phyloP scores from a whole-genome alignment of 2,797 vertebrate genomes.

The Aselliscus stoliczkanus region DNA sequence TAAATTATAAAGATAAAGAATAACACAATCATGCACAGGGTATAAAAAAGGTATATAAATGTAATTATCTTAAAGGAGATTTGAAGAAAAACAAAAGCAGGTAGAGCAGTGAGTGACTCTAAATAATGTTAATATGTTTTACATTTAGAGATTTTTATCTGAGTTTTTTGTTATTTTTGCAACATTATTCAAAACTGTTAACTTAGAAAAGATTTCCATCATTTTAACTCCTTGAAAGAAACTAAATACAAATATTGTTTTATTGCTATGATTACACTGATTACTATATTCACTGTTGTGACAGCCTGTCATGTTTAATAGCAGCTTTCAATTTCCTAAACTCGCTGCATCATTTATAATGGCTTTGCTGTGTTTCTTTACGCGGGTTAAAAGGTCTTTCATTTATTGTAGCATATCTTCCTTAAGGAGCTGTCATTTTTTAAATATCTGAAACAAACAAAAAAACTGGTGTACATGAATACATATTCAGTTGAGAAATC shows the following conservation, averaged over 20 bases:
- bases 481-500: neutral
- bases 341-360: neutral
- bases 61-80: neutral
- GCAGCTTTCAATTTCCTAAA: slow-evolving; percentile 38
- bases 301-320: slow-evolving; percentile 53
- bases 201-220: slow-evolving; percentile 30
- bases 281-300: slow-evolving; percentile 24
- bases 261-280: neutral
- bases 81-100: neutral
- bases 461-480: neutral
- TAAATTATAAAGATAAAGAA: slow-evolving; percentile 5
- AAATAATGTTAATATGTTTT: neutral
- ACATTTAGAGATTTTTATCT: neutral
- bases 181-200: neutral
- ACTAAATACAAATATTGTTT: slow-evolving; percentile 46
- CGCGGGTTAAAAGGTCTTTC: slow-evolving; percentile 15
- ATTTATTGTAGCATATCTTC: neutral
- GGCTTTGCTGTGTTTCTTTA: slow-evolving; percentile 27
- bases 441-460: neutral
- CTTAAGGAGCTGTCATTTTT: slow-evolving; percentile 8
- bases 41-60: neutral
- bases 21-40: neutral
- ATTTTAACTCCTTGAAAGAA: slow-evolving; percentile 58
- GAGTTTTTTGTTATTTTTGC: slow-evolving; percentile 20
- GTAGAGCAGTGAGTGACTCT: neutral